A percentile compares a stretch with the other conserved stretches of the same genome.
These are phyloP conservation scores for Seira sanloemensis DNA, from an alignment of 2,888 invertebrate genomes.

Conservation along the genomic window DNA sequence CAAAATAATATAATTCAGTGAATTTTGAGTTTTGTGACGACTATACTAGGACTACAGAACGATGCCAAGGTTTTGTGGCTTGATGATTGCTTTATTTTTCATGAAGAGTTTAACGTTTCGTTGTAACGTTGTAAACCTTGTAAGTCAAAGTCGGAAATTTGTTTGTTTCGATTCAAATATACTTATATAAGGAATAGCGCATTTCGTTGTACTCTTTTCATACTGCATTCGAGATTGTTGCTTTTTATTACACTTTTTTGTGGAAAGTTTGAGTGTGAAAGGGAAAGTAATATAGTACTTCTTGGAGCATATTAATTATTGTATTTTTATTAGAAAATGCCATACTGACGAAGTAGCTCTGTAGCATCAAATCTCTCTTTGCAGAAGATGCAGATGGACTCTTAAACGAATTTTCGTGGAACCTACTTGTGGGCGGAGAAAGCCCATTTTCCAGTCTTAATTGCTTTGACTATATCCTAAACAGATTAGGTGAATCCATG, in stretches of 20 bases:
- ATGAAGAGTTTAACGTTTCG: not conserved
- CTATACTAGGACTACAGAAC: not conserved
- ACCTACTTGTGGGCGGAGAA: not conserved
- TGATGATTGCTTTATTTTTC: not conserved
- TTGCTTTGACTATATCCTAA: not conserved
- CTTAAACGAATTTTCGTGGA: not conserved
- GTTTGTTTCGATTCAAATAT: not conserved
- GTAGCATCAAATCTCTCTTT: conserved; percentile 26
- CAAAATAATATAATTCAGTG: conserved; percentile 22
- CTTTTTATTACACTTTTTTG: not conserved
- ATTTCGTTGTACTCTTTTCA: too few relatives aligned
- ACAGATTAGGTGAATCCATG: not conserved
- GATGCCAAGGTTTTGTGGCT: not conserved
- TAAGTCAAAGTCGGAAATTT: not conserved
- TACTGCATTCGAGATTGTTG: not conserved
- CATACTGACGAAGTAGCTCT: not conserved
- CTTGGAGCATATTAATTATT: conserved; percentile 9
- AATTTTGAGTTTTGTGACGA: conserved; percentile 4
- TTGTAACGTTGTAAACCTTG: too few relatives aligned
- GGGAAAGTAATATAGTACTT: conserved; percentile 39
- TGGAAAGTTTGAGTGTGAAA: not conserved
- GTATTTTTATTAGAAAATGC: not conserved
- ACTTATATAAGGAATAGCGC: too few relatives aligned
- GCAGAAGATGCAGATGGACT: conserved; percentile 17
- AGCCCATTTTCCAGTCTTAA: not conserved